Base-by-base conservation (phyloP, 2,888 invertebrate species). In the Epistrophe eligans region DNA sequence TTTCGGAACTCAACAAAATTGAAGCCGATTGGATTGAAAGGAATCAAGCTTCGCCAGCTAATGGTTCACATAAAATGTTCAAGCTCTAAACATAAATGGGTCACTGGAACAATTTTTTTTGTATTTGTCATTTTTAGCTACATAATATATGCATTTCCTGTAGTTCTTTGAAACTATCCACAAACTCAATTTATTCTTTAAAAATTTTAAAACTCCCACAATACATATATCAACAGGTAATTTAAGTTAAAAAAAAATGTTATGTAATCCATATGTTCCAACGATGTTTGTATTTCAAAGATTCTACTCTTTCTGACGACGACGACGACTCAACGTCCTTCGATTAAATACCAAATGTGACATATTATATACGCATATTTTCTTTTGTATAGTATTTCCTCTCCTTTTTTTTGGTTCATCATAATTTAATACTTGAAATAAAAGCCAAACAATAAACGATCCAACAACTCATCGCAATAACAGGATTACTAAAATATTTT, bases 381-480 rank as follows among this genome's bases (percentile, higher is more conserved):
- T 13, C 50, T 52, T 13, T 10, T 8, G 67, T 52, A 64, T 11
- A 38, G 40, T 55, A 40, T 52, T 70, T 52, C 40, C 40, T 70
- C 38, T 70, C 67, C 10, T 15, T 35, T 67, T 67, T 52, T 67
- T 52, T 9, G 38, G 32, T 32, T 70, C 67, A 19, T 52, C 40
- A 35, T 38, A 38, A 17, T 50, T 50, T 19, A 40, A 40, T 70
- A 24, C 38, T 70, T 40, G 38, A 64, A 64, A 64, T 48, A 45
- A 71, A 64, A 40, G 19, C 1, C 38, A 45, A 79, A 84, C 48
- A 60, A 79, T 45, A 60, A 72, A 48, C 62, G 72, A 48, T 38
- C 66, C 57, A 77, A 77, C 55, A 77, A 79, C 67, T 57, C 45
- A 70, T 70, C 70, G 50, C 60, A 74, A 76, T 50, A 70, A 70